phyloP scores from a whole-genome alignment of 2,888 invertebrate species.

The Teleogryllus oceanicus region DNA sequence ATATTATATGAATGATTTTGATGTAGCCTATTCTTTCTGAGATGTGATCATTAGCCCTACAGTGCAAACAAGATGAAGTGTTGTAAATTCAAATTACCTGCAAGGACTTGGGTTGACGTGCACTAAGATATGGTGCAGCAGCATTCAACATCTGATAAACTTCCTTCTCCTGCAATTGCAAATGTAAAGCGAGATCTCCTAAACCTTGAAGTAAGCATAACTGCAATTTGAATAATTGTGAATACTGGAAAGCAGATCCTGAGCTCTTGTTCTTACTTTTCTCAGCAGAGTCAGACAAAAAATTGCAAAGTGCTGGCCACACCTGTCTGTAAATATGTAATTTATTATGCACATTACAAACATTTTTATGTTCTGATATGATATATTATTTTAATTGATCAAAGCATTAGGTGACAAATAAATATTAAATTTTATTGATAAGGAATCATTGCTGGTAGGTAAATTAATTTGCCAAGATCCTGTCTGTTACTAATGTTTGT shows the following conservation, averaged over 20 bases:
- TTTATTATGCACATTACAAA: no score
- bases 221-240: conserved; percentile 58
- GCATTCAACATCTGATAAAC: conserved; percentile 47
- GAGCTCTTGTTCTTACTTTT: conserved; percentile 59
- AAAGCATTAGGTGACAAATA: no score
- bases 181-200: conserved; percentile 49
- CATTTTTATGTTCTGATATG: no score
- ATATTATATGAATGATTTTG: no score
- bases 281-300: conserved; percentile 52
- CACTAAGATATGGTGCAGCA: conserved; percentile 55
- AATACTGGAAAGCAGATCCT: conserved; percentile 56
- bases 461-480: no score
- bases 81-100: conserved; percentile 52
- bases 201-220: conserved; percentile 51
- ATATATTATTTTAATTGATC: no score
- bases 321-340: conserved; percentile 57
- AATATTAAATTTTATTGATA: no score
- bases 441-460: no score
- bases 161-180: conserved; percentile 50
- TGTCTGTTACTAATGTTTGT: no score
- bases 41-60: no score
- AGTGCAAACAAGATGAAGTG: conserved; percentile 18
- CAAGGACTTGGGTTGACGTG: conserved; percentile 59
- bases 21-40: no score
- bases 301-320: conserved; percentile 58